Conservation (phyloP, 1,140 invertebrate genomes). For the Pseudomyrmex dendroicus region DNA sequence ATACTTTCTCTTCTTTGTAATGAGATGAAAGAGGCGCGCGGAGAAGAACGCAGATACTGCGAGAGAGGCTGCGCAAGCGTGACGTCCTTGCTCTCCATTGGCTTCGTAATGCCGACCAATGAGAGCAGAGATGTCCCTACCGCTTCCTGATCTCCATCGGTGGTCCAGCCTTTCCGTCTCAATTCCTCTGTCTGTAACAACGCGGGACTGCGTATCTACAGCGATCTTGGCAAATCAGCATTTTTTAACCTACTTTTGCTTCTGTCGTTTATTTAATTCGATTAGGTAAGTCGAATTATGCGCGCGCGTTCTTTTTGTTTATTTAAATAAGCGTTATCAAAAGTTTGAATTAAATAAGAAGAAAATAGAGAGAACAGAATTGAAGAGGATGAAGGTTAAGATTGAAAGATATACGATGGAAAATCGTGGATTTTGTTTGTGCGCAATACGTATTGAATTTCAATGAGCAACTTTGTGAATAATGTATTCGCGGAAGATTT, state of each 20-base stretch:
- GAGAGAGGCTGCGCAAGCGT: constrained; percentile 75
- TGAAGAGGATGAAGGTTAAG: background rate
- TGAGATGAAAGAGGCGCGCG: constrained; percentile 3
- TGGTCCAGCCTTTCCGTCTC: constrained; percentile 80
- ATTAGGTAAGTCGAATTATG: too few relatives aligned
- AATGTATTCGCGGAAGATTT: constrained; percentile 36
- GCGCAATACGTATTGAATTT: constrained; percentile 4
- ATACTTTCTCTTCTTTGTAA: background rate
- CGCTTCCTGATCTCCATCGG: constrained; percentile 50
- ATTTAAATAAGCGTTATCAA: background rate
- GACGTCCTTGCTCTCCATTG: constrained; percentile 77
- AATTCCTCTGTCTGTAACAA: background rate
- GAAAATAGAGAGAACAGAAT: background rate
- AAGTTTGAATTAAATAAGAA: too few relatives aligned
- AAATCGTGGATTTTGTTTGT: background rate
- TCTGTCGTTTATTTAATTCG: background rate
- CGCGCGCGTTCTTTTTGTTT: background rate
- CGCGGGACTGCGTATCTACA: background rate
- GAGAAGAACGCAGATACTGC: background rate
- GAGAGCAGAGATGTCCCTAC: constrained; percentile 73
- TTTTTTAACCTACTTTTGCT: background rate
- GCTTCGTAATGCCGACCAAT: constrained; percentile 76
- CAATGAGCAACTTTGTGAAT: constrained; percentile 6
- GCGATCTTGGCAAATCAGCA: background rate
- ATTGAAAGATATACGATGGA: background rate